Conservation (phyloP, 2,113 vertebrate genomes). For the Noctilio leporinus region DNA sequence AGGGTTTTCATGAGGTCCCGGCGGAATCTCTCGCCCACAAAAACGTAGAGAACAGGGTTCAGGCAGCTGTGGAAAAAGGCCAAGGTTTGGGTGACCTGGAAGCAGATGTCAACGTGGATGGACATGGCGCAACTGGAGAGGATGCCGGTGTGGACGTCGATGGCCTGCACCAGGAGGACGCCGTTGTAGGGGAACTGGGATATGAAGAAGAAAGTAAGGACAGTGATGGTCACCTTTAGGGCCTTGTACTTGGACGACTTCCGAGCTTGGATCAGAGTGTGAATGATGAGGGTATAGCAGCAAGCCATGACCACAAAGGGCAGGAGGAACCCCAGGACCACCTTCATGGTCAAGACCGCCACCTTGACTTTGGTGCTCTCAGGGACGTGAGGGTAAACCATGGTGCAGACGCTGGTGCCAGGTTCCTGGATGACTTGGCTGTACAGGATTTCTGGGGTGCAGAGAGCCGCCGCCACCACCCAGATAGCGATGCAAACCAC, state of each 20-base stretch:
- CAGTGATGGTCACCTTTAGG: constrained; percentile 83
- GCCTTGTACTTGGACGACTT: constrained; percentile 91
- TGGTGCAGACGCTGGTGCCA: constrained; percentile 57
- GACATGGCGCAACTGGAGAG: constrained; percentile 74
- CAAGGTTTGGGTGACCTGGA: constrained; percentile 85
- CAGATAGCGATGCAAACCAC: constrained; percentile 82
- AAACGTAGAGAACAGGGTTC: constrained; percentile 90
- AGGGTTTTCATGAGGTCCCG: constrained; percentile 80
- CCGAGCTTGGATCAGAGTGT: constrained; percentile 84
- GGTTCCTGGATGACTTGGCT: constrained; percentile 68
- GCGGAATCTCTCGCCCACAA: constrained; percentile 88
- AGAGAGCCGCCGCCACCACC: constrained; percentile 78
- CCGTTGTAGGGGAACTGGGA: constrained; percentile 89
- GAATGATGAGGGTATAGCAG: constrained; percentile 89
- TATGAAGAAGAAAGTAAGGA: constrained; percentile 85
- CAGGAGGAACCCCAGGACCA: constrained; percentile 86
- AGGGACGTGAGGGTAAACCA: constrained; percentile 75
- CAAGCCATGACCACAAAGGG: constrained; percentile 85
- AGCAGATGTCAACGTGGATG: constrained; percentile 75
- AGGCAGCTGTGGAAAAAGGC: constrained; percentile 91
- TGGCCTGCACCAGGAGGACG: constrained; percentile 82
- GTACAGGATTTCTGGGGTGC: constrained; percentile 88
- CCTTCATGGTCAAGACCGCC: constrained; percentile 81
- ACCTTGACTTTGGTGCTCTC: constrained; percentile 75
- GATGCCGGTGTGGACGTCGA: constrained; percentile 64